These are phyloP conservation scores for Cryptocephalus primarius DNA, from an alignment of 2,888 invertebrate species.

Conservation along the genomic window DNA sequence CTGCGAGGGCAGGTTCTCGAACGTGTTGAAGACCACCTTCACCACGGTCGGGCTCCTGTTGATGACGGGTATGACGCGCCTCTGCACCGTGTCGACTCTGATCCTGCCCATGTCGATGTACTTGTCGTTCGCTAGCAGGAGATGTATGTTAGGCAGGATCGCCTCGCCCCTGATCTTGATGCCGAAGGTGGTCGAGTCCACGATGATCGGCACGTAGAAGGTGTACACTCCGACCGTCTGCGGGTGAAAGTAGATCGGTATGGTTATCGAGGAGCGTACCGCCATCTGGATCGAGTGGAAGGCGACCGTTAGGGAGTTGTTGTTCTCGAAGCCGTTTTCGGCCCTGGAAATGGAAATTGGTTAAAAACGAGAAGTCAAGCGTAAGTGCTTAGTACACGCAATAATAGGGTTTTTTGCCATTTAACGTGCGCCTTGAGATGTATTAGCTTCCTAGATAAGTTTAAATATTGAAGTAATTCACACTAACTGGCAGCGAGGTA, in stretches of 20 bases:
- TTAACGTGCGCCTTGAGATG: too few relatives aligned
- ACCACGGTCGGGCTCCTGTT: slow-evolving; percentile 43
- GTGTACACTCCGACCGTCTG: not conserved
- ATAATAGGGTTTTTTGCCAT: too few relatives aligned
- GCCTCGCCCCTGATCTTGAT: not conserved
- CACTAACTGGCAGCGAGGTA: too few relatives aligned
- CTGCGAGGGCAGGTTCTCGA: not conserved
- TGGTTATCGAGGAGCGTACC: not conserved
- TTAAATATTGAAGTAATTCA: too few relatives aligned
- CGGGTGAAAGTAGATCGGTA: not conserved
- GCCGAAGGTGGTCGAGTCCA: not conserved
- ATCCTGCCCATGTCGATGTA: not conserved
- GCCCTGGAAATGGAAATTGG: not conserved
- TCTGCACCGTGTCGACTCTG: not conserved
- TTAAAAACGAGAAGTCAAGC: too few relatives aligned
- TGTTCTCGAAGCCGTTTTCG: not conserved
- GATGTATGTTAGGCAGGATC: not conserved
- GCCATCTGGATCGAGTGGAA: not conserved
- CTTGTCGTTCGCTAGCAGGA: not conserved
- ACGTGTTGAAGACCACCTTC: not conserved
- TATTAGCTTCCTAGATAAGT: too few relatives aligned
- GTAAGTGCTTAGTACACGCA: too few relatives aligned
- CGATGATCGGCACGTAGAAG: not conserved
- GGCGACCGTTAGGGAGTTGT: not conserved
- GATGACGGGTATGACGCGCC: slow-evolving; percentile 44